Conservation (phyloP, 1,140 invertebrate genomes). For the Brachionus manjavacas region DNA sequence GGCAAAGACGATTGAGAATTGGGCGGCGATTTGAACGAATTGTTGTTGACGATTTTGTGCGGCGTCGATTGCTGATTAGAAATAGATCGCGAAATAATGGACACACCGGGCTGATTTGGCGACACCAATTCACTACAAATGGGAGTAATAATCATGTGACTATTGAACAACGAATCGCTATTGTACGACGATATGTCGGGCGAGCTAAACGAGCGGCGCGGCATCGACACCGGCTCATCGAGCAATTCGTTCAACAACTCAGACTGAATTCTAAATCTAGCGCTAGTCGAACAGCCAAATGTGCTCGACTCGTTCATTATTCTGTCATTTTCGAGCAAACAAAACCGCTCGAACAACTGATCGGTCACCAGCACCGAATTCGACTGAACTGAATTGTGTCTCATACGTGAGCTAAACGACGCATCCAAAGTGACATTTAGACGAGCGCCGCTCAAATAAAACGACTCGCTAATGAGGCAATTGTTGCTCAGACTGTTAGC, state of each 20-base stretch:
- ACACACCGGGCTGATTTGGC: not conserved
- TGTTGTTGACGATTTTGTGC: not conserved
- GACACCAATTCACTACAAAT: slow-evolving; percentile 34
- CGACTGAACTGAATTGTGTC: not conserved
- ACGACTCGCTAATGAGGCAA: not conserved
- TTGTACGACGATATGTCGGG: not conserved
- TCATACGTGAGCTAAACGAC: not conserved
- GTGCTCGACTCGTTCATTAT: not conserved
- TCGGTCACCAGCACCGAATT: not conserved
- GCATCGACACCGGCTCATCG: not conserved
- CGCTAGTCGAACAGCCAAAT: too few relatives aligned
- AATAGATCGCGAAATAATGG: not conserved
- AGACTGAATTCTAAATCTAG: not conserved
- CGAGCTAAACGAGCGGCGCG: not conserved
- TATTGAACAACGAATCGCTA: slow-evolving; percentile 32
- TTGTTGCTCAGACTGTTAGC: not conserved
- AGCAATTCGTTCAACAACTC: not conserved
- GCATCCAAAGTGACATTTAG: not conserved
- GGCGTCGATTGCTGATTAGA: slow-evolving; percentile 10
- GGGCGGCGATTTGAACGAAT: not conserved
- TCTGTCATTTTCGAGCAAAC: not conserved
- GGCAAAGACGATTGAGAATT: not conserved
- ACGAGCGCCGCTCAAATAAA: not conserved
- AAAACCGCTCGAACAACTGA: slow-evolving; percentile 30
- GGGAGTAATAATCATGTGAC: slow-evolving; percentile 33